These are phyloP conservation scores for Schizopygopsis malacanthus DNA, from an alignment of 2,797 vertebrate genomes.

Conservation along the genomic window DNA sequence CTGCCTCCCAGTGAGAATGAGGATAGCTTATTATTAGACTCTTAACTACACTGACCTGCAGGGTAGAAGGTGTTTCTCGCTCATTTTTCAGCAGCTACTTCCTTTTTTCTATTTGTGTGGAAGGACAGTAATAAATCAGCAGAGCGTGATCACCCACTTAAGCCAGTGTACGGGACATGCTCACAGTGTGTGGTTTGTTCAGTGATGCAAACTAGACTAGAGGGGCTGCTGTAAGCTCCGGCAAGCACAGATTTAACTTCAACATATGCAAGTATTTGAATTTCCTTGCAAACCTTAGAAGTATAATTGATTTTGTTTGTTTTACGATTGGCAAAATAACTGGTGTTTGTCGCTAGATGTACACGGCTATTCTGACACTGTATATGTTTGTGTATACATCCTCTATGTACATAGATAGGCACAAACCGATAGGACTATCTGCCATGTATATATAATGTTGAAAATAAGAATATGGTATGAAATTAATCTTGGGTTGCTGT, in stretches of 20 bases:
- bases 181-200: conserved; percentile 38
- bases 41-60: conserved; percentile 65
- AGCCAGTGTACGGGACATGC: conserved; percentile 38
- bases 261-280: conserved; percentile 68
- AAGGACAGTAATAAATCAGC: conserved; percentile 24
- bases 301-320: conserved; percentile 62
- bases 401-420: conserved; percentile 70
- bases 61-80: conserved; percentile 12
- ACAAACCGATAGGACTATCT: conserved; percentile 60
- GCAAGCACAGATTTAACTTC: conserved; percentile 65
- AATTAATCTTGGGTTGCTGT: conserved; percentile 63
- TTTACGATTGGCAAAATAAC: conserved; percentile 78
- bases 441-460: conserved; percentile 67
- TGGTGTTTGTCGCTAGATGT: conserved; percentile 52
- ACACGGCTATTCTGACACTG: conserved; percentile 55
- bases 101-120: conserved; percentile 31
- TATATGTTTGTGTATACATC: conserved; percentile 69
- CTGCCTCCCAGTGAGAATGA: conserved; percentile 86
- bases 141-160: conserved; percentile 34
- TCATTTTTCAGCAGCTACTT: conserved; percentile 42
- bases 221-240: conserved; percentile 46
- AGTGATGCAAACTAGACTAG: conserved; percentile 38
- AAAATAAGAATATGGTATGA: conserved; percentile 52
- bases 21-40: conserved; percentile 88
- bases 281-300: conserved; percentile 54